These are phyloP conservation scores for Picus viridis DNA, from an alignment of 2,797 vertebrate genomes.

Conservation along the genomic window DNA sequence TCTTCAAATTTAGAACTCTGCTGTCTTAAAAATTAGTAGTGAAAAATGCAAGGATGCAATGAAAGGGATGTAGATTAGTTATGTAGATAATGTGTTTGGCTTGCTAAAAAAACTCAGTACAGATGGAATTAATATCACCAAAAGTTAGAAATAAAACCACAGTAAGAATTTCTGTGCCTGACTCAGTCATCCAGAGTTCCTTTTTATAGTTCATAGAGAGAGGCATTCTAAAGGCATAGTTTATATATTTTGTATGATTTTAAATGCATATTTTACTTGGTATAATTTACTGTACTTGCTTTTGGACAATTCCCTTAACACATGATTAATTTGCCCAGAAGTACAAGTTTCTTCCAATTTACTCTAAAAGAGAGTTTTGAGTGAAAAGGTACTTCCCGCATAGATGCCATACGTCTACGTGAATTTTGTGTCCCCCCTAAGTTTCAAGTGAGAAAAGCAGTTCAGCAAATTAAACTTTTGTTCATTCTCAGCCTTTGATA, in stretches of 20 bases:
- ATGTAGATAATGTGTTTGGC: neutral
- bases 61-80: neutral
- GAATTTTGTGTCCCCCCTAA: neutral
- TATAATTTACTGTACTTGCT: neutral
- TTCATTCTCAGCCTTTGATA: neutral
- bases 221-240: neutral
- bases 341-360: neutral
- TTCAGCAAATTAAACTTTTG: neutral
- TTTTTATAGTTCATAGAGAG: neutral
- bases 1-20: neutral
- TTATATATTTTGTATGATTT: neutral
- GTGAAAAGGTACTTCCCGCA: neutral
- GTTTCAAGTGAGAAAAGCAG: constrained; percentile 13
- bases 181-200: neutral
- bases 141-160: neutral
- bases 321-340: neutral
- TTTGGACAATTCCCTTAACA: neutral
- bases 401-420: too few relatives aligned
- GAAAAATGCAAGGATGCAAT: neutral
- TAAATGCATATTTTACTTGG: neutral
- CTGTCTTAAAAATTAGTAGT: neutral
- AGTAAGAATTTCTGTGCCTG: neutral
- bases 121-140: neutral
- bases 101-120: neutral
- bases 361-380: neutral